Base-by-base conservation (phyloP, 2,888 invertebrate genomes). In the Carcina quercana region DNA sequence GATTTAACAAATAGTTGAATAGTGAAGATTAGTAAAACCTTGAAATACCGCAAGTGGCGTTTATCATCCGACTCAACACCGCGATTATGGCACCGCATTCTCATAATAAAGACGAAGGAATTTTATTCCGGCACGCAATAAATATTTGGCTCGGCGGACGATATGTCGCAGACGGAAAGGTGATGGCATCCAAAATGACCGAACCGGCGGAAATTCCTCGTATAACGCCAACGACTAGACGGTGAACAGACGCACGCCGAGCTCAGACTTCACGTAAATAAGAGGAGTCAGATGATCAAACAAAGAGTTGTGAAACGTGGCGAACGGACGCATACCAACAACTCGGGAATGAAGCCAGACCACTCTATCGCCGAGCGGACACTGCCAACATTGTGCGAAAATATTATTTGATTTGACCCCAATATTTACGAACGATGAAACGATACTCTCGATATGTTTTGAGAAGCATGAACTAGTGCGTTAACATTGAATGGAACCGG, bases 221-320 rank as follows among this genome's bases (percentile, higher is more conserved):
- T 58, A 56, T 59, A 50, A 61, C 56, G 64, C 68, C 64, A 69
- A 67, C 62, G 78, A 60, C 79, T 82, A 80, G 82, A 82, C 80
- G 63, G 50, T 53, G 72, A 59, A 69, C 71, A 82, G 80, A 80
- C 80, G 63, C 50, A 59, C 53, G 61, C 58, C 62, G 56, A 65
- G 57, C 55, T 57, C 58, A 50, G 53, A 47, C 47, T 52, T 47
- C 63, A 60, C 64, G 69, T 69, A 63, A 69, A 70, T 69, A 68
- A 59, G 60, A 49, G 58, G 62, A 67, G 59, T 67, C 65, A 59
- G 58, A 63, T 66, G 64, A 66, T 67, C 63, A 70, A 68, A 72
- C 72, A 69, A 75, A 73, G 72, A 71, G 72, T 74, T 72, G 72
- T 70, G 74, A 70, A 74, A 74, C 66, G 67, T 63, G 57, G 64